Evolutionary conservation across 2,797 vertebrate species (phyloP), one percentile per base, ranked within the genome.

Genomic region (Propithecus deckenii): DNA sequence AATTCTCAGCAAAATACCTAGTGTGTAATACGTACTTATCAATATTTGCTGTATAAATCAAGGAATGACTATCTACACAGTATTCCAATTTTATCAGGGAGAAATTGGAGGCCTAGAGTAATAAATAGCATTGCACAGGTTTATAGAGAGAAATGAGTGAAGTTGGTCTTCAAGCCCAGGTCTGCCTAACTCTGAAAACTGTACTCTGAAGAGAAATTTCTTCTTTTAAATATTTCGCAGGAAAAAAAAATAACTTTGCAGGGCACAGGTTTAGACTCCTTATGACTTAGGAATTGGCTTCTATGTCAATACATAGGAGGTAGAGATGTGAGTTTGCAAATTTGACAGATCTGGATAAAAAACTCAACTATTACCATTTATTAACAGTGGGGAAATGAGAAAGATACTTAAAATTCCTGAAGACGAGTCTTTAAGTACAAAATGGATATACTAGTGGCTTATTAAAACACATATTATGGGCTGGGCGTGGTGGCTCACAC

Each of bases 121-220:
- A 80, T 52, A 71, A 93, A 48, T 80, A 85, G n/a, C 1, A 28
- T 87, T 57, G 25, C 23, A 14, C 17, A 69, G 5, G 12, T 71
- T 91, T 84, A 25, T 63, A 63, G 30, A 88, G 69, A 81, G 20
- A 75, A 85, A 79, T 86, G 41, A 28, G 11, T 30, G 59, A 65
- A 84, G 35, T 38, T 87, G 57, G 4, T 38, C 38, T 79, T 91
- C n/a, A 96, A 86, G 85, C 3, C 13, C n/a, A 84, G 15, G 5
- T 75, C 52, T 87, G 11, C 18, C 59, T 76, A 69, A 76, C n/a
- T 84, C 32, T 97, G 76, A 92, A 95, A 55, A 52, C 35, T 83
- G 0, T 81, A 67, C 28, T 72, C 14, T 89, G 35, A 85, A 80
- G 17, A 59, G 25, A 91, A 86, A 59, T 59, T 95, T 76, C 25